Conservation (phyloP, 2,888 invertebrate genomes). For the Calliphora vomitoria region DNA sequence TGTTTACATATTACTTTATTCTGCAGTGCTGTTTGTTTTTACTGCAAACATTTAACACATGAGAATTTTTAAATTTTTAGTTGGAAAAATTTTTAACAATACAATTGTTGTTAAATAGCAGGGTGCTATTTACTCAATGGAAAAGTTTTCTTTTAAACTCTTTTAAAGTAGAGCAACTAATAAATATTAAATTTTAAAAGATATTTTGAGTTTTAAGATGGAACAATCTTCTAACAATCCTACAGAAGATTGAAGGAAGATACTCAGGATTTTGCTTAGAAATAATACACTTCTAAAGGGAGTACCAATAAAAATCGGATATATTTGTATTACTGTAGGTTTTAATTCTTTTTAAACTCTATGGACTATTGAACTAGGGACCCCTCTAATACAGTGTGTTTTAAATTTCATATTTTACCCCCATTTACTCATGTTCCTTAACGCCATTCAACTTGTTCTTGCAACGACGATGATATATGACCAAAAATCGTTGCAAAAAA, state of each 20-base stretch:
- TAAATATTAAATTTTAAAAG: no score
- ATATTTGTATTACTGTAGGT: neutral
- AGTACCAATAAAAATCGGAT: neutral
- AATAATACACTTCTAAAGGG: no score
- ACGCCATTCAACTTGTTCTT: slow-evolving; percentile 23
- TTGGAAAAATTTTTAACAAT: neutral
- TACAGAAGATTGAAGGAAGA: no score
- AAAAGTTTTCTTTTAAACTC: no score
- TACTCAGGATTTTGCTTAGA: no score
- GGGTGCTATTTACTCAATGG: neutral
- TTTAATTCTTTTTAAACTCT: neutral
- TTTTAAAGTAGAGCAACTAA: no score
- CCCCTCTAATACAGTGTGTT: neutral
- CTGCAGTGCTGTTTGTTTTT: slow-evolving; percentile 1
- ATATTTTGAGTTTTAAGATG: no score
- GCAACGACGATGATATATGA: slow-evolving; percentile 43
- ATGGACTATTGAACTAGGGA: neutral
- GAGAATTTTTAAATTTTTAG: slow-evolving; percentile 13
- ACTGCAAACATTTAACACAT: slow-evolving; percentile 26
- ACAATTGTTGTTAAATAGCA: neutral
- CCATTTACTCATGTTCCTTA: neutral
- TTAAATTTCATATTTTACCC: neutral
- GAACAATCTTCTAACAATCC: no score
- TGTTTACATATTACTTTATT: slow-evolving; percentile 2
- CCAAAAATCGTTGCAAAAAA: neutral